Evolutionary conservation across 2,113 vertebrate species (phyloP).

Genomic region (Hippopotamus amphibius): DNA sequence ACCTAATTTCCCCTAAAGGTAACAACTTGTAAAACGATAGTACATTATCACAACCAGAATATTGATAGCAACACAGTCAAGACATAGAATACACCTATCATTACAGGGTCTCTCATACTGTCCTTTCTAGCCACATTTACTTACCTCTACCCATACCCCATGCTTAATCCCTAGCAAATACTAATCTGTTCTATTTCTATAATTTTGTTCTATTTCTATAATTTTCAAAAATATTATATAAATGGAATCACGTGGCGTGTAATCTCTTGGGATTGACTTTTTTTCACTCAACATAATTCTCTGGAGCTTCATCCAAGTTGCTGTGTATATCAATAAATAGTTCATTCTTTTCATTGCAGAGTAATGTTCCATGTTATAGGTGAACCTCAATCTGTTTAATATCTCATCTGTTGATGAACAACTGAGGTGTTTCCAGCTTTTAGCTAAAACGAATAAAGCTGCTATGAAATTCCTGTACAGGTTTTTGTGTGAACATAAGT

Average conservation of each 20-base stretch:
- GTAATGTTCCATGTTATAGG: not conserved
- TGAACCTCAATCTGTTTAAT: not conserved
- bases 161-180: not conserved
- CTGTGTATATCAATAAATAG: not conserved
- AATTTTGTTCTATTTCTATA: not conserved
- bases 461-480: not conserved
- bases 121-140: not conserved
- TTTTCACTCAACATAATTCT: not conserved
- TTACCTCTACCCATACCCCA: rapidly evolving
- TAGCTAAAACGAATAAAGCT: not conserved
- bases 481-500: not conserved
- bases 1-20: not conserved
- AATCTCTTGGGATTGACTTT: not conserved
- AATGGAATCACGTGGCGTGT: not conserved
- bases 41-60: not conserved
- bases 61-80: not conserved
- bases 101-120: not conserved
- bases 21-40: not conserved
- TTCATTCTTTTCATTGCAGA: not conserved
- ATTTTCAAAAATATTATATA: not conserved
- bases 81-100: not conserved
- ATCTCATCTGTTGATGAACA: not conserved
- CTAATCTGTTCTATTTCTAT: not conserved
- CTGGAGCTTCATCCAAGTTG: not conserved
- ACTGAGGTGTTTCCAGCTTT: not conserved